Conservation (phyloP, 2,797 vertebrate genomes). For the Pseudomugil gertrudae region DNA sequence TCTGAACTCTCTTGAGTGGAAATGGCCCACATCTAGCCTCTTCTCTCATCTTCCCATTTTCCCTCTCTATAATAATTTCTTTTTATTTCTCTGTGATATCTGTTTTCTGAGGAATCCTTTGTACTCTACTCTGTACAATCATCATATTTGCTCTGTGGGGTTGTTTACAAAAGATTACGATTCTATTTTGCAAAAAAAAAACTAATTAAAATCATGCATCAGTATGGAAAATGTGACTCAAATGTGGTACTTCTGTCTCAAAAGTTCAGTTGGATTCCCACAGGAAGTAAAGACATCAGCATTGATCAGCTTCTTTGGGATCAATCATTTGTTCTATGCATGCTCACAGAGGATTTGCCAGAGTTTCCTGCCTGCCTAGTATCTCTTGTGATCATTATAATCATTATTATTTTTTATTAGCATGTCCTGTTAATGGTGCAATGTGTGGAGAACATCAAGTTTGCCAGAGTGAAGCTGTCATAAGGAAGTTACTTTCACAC, state of each 20-base stretch:
- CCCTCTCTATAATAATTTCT: conserved; percentile 34
- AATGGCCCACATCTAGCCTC: conserved; percentile 63
- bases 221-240: background rate
- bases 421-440: too few relatives aligned
- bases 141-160: background rate
- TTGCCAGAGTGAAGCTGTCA: too few relatives aligned
- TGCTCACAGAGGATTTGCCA: too few relatives aligned
- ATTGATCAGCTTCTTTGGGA: too few relatives aligned
- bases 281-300: background rate
- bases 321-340: too few relatives aligned
- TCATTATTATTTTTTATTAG: too few relatives aligned
- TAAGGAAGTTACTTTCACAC: too few relatives aligned
- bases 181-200: background rate
- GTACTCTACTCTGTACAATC: background rate
- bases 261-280: background rate
- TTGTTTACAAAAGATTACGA: background rate
- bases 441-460: too few relatives aligned
- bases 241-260: background rate
- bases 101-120: conserved; percentile 13
- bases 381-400: too few relatives aligned
- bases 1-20: conserved; percentile 79
- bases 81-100: conserved; percentile 13
- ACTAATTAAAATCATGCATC: background rate
- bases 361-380: too few relatives aligned
- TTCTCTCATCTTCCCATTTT: conserved; percentile 26